Conservation (phyloP, 2,113 vertebrate genomes). For the Megaceryle torquata region DNA sequence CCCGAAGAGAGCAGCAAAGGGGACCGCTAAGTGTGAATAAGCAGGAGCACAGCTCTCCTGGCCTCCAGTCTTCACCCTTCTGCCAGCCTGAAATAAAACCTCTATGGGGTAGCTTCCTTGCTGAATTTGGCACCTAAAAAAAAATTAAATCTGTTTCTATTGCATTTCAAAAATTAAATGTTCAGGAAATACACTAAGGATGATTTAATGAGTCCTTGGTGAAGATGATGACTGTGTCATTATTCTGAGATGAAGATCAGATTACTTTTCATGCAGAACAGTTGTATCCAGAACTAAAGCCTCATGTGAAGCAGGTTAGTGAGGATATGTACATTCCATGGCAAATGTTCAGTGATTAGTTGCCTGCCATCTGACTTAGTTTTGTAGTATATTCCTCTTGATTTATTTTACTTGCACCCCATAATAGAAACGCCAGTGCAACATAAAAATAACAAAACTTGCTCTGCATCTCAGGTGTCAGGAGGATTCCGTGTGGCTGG, state of each 20-base stretch:
- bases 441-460: background rate
- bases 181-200: background rate
- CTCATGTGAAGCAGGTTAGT: background rate
- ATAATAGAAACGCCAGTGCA: background rate
- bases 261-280: background rate
- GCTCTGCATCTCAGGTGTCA: background rate
- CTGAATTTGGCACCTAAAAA: background rate
- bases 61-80: background rate
- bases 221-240: background rate
- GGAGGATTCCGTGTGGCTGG: rapidly evolving
- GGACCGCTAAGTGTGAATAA: rapidly evolving
- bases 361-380: background rate
- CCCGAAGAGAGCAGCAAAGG: background rate
- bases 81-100: background rate
- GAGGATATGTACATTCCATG: background rate
- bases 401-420: background rate
- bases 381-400: background rate
- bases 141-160: background rate
- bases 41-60: background rate
- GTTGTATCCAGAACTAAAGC: background rate
- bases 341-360: background rate
- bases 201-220: background rate
- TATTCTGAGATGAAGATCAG: background rate
- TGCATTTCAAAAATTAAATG: background rate
- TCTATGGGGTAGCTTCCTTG: rapidly evolving